These are phyloP conservation scores for Globodera rostochiensis DNA, from an alignment of 1,140 invertebrate species.

Conservation along the genomic window DNA sequence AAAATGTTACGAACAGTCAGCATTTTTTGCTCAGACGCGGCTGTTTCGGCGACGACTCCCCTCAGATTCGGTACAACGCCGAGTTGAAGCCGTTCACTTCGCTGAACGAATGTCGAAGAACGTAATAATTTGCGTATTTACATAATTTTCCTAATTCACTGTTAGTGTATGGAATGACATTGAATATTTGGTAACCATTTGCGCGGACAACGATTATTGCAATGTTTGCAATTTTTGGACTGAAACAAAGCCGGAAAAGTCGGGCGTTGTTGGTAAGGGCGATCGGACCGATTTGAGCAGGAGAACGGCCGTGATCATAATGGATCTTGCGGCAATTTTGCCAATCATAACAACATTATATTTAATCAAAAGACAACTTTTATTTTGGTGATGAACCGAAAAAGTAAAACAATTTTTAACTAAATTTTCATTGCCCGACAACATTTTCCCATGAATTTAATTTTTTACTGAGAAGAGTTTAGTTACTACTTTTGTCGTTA, in stretches of 20 bases:
- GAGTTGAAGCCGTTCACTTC: slow-evolving; percentile 25
- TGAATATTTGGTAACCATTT: slow-evolving; percentile 23
- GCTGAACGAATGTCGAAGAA: slow-evolving; percentile 24
- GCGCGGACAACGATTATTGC: slow-evolving; percentile 27
- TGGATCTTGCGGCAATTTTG: neutral
- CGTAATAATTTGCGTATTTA: neutral
- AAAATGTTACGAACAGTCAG: slow-evolving; percentile 19
- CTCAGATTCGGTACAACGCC: slow-evolving; percentile 14
- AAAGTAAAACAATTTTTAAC: no score
- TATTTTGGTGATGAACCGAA: no score
- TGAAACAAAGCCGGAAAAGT: slow-evolving; percentile 9
- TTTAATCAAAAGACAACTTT: no score
- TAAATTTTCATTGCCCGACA: no score
- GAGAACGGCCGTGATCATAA: no score
- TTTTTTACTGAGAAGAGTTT: no score
- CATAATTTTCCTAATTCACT: neutral
- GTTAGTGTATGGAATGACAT: slow-evolving; percentile 29
- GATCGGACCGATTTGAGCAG: neutral
- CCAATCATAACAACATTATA: neutral
- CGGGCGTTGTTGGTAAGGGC: neutral
- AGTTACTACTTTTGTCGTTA: no score
- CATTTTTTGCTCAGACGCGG: slow-evolving; percentile 19
- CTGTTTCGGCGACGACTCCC: slow-evolving; percentile 17
- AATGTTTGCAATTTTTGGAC: slow-evolving; percentile 23
- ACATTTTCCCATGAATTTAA: no score